These are phyloP conservation scores for Pseudomyrmex dendroicus DNA, from an alignment of 1,140 invertebrate genomes.

Conservation along the genomic window DNA sequence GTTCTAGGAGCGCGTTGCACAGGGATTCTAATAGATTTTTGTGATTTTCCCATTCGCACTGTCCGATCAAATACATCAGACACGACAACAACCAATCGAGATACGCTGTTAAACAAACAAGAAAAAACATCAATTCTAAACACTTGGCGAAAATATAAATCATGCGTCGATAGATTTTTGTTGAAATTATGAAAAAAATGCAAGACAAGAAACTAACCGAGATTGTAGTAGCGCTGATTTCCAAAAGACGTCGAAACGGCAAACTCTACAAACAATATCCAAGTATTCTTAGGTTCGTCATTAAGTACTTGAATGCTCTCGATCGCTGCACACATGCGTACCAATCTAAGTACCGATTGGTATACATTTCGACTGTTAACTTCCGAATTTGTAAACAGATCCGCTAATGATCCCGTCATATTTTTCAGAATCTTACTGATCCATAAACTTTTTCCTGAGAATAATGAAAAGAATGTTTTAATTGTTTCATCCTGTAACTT, in stretches of 20 bases:
- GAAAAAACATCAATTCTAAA: conserved; percentile 9
- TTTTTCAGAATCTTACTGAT: conserved; percentile 76
- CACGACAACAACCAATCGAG: conserved; percentile 85
- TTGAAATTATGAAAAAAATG: too few species aligned
- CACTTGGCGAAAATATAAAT: too few species aligned
- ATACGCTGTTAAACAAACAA: conserved; percentile 81
- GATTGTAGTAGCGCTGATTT: conserved; percentile 86
- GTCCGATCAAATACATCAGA: conserved; percentile 84
- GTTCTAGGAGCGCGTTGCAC: conserved; percentile 82
- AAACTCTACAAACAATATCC: conserved; percentile 79
- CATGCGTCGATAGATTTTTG: too few species aligned
- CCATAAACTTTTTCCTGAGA: conserved; percentile 72
- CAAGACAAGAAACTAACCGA: conserved; percentile 78
- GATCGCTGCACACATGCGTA: conserved; percentile 74
- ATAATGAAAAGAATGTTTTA: background rate
- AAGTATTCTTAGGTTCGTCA: conserved; percentile 68
- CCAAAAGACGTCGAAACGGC: conserved; percentile 78
- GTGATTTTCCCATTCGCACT: conserved; percentile 82
- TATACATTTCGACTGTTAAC: conserved; percentile 78
- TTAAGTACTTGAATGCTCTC: conserved; percentile 65
- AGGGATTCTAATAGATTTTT: conserved; percentile 76
- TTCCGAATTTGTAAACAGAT: conserved; percentile 75
- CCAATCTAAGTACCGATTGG: conserved; percentile 79
- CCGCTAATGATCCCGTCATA: conserved; percentile 78
- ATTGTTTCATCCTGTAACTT: background rate